Evolutionary conservation across 2,113 vertebrate species (phyloP), one percentile per base, ranked within the genome.

Genomic region (Halichoerus grypus): DNA sequence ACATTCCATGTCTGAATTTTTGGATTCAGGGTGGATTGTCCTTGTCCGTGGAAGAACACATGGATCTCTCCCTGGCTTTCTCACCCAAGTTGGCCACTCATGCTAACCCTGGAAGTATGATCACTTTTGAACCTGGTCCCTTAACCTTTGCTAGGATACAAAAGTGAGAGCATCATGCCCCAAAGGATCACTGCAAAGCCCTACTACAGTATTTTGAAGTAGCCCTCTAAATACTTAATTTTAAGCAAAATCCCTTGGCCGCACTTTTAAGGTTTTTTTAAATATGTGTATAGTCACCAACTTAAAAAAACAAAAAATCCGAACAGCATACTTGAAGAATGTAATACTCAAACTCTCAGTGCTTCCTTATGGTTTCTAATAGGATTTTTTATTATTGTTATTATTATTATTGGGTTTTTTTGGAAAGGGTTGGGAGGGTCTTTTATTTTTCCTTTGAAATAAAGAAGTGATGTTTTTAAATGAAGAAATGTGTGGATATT

Each of bases 281-380:
- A 87, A 97, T 98, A 95, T 98, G 97, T 99, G 98, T 99, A 98
- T 98, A 99, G 98, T 99, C 98, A 98, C 98, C 98, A 98, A 98
- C 98, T 98, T 93, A 97, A 98, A 97, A 98, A 98, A 98, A 98
- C 98, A 98, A 96, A 95, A 98, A 98, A 98, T 98, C 98, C 61
- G 0, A 99, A 98, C 98, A 99, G 99, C 99, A 99, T 99, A 99
- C 99, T 99, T 99, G 99, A 99, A 99, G 99, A 99, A 99, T 98
- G 98, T 99, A 98, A 98, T 99, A 99, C 99, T 99, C 99, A 99
- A 98, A 99, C 99, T 98, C 98, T 99, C 99, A 99, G 99, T 99
- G 99, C 99, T 99, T 99, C 99, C 99, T 99, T 99, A 98, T 98
- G 98, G 98, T 99, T 99, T 99, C 99, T 99, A 99, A 98, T 99